Percentiles rank a stretch among this genome's conserved stretches.
Evolutionary conservation across 1,140 invertebrate genomes (phyloP).

Genomic region (Dendrolimus punctatus): DNA sequence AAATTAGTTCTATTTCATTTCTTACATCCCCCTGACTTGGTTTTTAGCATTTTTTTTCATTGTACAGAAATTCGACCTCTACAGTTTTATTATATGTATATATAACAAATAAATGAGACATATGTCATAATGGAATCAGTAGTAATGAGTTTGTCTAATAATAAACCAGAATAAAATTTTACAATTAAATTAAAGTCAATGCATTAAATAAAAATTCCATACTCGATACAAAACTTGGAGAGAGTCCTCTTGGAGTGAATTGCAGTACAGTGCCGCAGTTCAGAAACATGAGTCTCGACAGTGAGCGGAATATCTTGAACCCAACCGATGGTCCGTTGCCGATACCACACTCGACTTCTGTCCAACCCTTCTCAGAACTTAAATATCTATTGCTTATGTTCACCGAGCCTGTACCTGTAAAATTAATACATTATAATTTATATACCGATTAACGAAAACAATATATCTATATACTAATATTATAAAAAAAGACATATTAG

Average conservation of each 20-base stretch:
- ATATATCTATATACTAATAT: not conserved
- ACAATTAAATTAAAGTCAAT: not conserved
- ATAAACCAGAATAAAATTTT: not conserved
- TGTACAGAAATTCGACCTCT: too few species aligned
- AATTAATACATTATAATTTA: slow-evolving; percentile 1
- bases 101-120: too few species aligned
- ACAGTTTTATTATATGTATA: too few species aligned
- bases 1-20: too few species aligned
- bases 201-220: slow-evolving; percentile 34
- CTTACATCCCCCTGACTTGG: too few species aligned
- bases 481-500: not conserved
- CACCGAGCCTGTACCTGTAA: slow-evolving; percentile 79
- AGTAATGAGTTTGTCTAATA: too few species aligned
- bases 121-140: too few species aligned
- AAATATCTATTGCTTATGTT: slow-evolving; percentile 82
- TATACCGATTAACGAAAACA: not conserved
- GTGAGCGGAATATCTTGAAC: slow-evolving; percentile 81
- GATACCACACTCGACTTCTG: slow-evolving; percentile 84
- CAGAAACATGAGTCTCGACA: slow-evolving; percentile 80
- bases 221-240: slow-evolving; percentile 82
- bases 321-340: slow-evolving; percentile 84
- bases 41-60: too few species aligned
- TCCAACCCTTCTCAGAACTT: slow-evolving; percentile 87
- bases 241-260: slow-evolving; percentile 79
- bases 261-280: slow-evolving; percentile 82